These are phyloP conservation scores for Simalia tracyae DNA, from an alignment of 2,797 vertebrate genomes.

Conservation along the genomic window DNA sequence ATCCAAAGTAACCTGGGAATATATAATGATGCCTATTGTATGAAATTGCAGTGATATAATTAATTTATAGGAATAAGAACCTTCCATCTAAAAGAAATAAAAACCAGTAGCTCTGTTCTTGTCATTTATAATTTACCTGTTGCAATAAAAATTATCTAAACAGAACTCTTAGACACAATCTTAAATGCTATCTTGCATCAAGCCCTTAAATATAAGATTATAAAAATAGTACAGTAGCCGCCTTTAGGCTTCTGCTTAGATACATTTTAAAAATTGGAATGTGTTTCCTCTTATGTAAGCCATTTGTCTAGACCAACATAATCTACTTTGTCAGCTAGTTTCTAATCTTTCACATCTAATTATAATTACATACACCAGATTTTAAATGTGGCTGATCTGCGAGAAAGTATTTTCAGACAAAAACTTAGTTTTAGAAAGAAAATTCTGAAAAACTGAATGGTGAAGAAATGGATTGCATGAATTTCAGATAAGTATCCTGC, in stretches of 20 bases:
- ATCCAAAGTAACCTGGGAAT: conserved; percentile 88
- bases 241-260: not conserved
- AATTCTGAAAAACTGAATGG: not conserved
- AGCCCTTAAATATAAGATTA: not conserved
- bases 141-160: not conserved
- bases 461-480: not conserved
- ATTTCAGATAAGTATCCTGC: not conserved
- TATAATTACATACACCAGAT: not conserved
- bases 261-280: not conserved
- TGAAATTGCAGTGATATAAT: not conserved
- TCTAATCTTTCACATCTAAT: not conserved
- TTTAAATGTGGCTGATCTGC: not conserved
- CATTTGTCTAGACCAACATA: not conserved
- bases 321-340: not conserved
- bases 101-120: not conserved
- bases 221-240: not conserved
- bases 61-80: not conserved
- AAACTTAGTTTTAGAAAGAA: not conserved
- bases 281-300: not conserved
- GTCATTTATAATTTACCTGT: not conserved
- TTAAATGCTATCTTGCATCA: not conserved
- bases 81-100: not conserved
- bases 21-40: conserved; percentile 24
- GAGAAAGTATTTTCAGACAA: not conserved
- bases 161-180: not conserved